Conservation (phyloP, 2,888 invertebrate species). For the Acleris sparsana region DNA sequence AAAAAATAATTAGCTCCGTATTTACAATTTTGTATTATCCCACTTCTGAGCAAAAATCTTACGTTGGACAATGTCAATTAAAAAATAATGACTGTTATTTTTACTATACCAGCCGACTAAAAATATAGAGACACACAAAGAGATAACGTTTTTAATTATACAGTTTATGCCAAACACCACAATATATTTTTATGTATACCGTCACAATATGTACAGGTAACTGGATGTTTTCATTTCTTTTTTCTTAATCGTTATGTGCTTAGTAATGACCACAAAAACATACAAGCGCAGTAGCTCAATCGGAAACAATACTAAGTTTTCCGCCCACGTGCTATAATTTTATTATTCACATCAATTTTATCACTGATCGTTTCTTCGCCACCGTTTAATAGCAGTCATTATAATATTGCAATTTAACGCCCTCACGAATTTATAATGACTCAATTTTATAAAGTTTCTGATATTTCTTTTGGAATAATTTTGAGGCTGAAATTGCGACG, state of each 20-base stretch:
- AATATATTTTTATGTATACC: too few relatives aligned
- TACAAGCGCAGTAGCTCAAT: constrained; percentile 5
- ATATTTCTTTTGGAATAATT: constrained; percentile 52
- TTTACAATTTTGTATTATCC: too few relatives aligned
- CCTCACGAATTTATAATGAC: constrained; percentile 72
- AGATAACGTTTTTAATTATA: too few relatives aligned
- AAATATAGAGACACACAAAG: too few relatives aligned
- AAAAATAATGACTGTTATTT: too few relatives aligned
- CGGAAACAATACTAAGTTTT: constrained; percentile 28
- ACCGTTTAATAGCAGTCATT: constrained; percentile 68
- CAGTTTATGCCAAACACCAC: too few relatives aligned
- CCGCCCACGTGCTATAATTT: constrained; percentile 34
- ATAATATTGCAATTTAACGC: constrained; percentile 71
- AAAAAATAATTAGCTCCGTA: too few relatives aligned
- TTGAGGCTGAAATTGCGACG: constrained; percentile 53
- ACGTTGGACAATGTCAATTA: too few relatives aligned
- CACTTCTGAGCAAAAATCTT: too few relatives aligned
- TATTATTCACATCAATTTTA: constrained; percentile 44
- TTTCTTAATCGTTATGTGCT: not conserved
- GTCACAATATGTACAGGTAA: too few relatives aligned
- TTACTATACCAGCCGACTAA: too few relatives aligned
- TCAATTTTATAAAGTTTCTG: constrained; percentile 59
- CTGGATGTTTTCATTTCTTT: not conserved
- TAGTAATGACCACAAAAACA: constrained; percentile 13
- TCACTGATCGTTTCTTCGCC: constrained; percentile 49